Conservation (phyloP, 1,140 invertebrate genomes). For the Chironomus striatipennis region DNA sequence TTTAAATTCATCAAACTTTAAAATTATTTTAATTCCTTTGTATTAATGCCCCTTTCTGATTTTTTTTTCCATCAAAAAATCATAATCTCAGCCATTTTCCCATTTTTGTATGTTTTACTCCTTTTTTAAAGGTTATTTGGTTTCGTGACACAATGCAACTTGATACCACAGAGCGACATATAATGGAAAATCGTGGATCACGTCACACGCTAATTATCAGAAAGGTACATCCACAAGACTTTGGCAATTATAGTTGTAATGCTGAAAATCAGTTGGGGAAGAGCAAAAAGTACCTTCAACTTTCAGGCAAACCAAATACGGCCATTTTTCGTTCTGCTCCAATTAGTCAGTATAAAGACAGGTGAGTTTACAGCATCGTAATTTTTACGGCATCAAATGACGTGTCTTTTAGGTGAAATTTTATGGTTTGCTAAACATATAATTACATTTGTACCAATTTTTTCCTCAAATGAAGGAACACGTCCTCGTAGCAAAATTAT, state of each 20-base stretch:
- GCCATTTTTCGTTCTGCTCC: slow-evolving; percentile 53
- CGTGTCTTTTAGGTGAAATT: neutral
- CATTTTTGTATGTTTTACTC: slow-evolving; percentile 22
- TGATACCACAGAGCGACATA: slow-evolving; percentile 53
- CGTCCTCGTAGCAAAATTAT: too few species aligned
- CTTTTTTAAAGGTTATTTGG: slow-evolving; percentile 48
- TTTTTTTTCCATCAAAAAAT: too few species aligned
- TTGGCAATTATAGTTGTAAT: slow-evolving; percentile 60
- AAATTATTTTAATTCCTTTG: too few species aligned
- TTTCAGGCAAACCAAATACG: slow-evolving; percentile 57
- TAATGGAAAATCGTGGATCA: slow-evolving; percentile 53
- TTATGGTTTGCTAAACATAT: too few species aligned
- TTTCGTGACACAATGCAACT: slow-evolving; percentile 57
- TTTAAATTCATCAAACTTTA: too few species aligned
- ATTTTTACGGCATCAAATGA: neutral
- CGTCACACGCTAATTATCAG: slow-evolving; percentile 55
- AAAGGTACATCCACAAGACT: slow-evolving; percentile 55
- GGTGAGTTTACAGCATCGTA: slow-evolving; percentile 28
- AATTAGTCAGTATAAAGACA: slow-evolving; percentile 50
- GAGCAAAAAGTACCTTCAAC: slow-evolving; percentile 50
- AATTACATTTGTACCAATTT: too few species aligned
- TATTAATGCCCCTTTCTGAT: too few species aligned
- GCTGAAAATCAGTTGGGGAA: slow-evolving; percentile 58
- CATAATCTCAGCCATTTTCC: too few species aligned
- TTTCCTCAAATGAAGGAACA: too few species aligned